A percentile compares a stretch with the other conserved stretches of the same genome.
Evolutionary conservation across 1,140 invertebrate species (phyloP).

Genomic region (Telenomus remus): DNA sequence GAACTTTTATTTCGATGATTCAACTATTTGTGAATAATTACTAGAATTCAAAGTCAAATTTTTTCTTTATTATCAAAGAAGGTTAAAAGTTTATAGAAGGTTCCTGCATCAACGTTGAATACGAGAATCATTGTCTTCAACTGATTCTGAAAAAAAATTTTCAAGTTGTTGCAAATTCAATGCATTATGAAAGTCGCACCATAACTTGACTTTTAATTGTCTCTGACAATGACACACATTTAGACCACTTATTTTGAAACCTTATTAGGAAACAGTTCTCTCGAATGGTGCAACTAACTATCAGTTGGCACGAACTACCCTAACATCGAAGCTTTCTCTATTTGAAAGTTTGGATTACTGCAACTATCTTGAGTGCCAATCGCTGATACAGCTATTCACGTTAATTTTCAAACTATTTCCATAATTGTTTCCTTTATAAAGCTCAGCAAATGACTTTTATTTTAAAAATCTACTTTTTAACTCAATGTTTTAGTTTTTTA

Average conservation of each 20-base stretch:
- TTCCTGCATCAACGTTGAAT: conserved; percentile 76
- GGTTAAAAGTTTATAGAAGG: conserved; percentile 84
- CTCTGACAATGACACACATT: conserved; percentile 25
- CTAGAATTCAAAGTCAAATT: too few species aligned
- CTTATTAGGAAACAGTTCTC: conserved; percentile 65
- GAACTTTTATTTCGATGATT: too few species aligned
- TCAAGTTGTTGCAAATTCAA: conserved; percentile 2
- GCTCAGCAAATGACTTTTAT: too few species aligned
- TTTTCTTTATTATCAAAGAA: too few species aligned
- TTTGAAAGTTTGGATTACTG: conserved; percentile 68
- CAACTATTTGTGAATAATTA: too few species aligned
- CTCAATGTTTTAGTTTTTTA: neutral
- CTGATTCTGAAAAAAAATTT: conserved; percentile 76
- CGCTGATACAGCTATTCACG: conserved; percentile 19
- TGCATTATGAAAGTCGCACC: neutral
- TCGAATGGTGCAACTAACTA: conserved; percentile 63
- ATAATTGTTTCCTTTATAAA: conserved; percentile 7
- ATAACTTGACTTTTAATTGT: conserved; percentile 2
- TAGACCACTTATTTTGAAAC: conserved; percentile 56
- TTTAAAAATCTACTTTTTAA: neutral
- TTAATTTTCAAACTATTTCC: conserved; percentile 37
- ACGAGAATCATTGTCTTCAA: conserved; percentile 76
- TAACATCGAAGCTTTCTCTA: conserved; percentile 63
- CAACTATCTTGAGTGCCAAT: conserved; percentile 65
- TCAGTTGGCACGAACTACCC: conserved; percentile 66